Evolutionary conservation across 2,113 vertebrate genomes (phyloP).

Genomic region (Nipponia nippon): DNA sequence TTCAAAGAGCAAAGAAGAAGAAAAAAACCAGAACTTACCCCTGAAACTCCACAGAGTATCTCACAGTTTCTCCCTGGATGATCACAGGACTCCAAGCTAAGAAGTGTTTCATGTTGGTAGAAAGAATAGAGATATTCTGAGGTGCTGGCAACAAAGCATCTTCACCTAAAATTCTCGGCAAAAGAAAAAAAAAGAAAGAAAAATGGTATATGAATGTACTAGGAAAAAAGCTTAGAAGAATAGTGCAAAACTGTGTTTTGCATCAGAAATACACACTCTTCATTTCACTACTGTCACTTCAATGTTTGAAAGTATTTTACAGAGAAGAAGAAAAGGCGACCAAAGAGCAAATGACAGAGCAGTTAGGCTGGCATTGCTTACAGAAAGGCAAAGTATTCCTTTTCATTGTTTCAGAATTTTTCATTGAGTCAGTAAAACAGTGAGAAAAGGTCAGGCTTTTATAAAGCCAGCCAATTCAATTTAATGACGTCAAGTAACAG

Average conservation of each 20-base stretch:
- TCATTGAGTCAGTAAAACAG: not conserved
- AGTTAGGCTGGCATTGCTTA: not conserved
- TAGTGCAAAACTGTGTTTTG: not conserved
- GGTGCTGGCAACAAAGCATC: conserved; percentile 56
- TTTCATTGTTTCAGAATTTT: not conserved
- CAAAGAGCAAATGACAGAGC: not conserved
- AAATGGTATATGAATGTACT: not conserved
- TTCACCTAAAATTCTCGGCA: conserved; percentile 22
- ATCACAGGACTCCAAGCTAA: conserved; percentile 72
- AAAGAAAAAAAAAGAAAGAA: not conserved
- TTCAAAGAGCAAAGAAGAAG: not conserved
- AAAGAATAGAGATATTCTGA: conserved; percentile 72
- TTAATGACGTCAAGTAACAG: not conserved
- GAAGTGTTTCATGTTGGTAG: conserved; percentile 78
- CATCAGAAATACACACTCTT: not conserved
- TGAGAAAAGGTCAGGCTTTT: not conserved
- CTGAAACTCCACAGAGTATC: conserved; percentile 76
- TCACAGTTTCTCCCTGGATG: conserved; percentile 28
- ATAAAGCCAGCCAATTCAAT: not conserved
- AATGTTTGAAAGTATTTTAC: not conserved
- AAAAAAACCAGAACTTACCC: conserved; percentile 51
- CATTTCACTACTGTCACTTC: not conserved
- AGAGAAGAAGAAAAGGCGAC: not conserved
- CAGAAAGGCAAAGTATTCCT: not conserved
- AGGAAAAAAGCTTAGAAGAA: not conserved